Conservation (phyloP, 2,113 vertebrate species). For the Oncorhynchus gorbuscha region DNA sequence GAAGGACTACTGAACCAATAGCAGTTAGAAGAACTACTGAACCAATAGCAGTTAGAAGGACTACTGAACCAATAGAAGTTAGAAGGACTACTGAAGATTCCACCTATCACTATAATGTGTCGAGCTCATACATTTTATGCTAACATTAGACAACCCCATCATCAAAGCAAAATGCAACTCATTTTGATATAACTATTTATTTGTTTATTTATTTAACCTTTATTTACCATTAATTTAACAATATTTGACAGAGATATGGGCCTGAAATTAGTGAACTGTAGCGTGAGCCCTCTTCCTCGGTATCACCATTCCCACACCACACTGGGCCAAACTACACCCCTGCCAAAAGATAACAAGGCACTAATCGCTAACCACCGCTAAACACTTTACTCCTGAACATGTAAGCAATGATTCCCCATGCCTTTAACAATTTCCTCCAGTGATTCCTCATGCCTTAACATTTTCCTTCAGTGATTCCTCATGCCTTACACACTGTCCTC, state of each 20-base stretch:
- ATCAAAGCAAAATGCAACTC: background rate
- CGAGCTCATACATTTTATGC: background rate
- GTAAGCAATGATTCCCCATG: slow-evolving; percentile 24
- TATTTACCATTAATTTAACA: background rate
- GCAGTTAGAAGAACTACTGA: too few species aligned
- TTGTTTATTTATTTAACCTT: background rate
- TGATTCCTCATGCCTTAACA: too few species aligned
- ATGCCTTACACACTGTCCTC: too few species aligned
- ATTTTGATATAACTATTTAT: background rate
- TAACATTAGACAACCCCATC: background rate
- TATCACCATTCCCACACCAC: slow-evolving; percentile 30
- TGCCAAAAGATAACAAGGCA: slow-evolving; percentile 51
- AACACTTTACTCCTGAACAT: slow-evolving; percentile 45
- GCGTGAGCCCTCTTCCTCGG: slow-evolving; percentile 24
- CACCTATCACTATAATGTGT: background rate
- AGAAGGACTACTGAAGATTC: too few species aligned
- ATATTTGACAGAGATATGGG: slow-evolving; percentile 6
- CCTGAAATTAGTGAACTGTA: background rate
- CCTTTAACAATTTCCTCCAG: too few species aligned
- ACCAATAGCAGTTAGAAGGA: too few species aligned
- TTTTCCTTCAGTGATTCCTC: too few species aligned
- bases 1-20: too few species aligned
- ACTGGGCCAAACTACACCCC: slow-evolving; percentile 47
- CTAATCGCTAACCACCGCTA: slow-evolving; percentile 65
- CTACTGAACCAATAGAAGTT: too few species aligned